phyloP scores from a whole-genome alignment of 2,888 invertebrate genomes.

The Agapostemon virescens region DNA sequence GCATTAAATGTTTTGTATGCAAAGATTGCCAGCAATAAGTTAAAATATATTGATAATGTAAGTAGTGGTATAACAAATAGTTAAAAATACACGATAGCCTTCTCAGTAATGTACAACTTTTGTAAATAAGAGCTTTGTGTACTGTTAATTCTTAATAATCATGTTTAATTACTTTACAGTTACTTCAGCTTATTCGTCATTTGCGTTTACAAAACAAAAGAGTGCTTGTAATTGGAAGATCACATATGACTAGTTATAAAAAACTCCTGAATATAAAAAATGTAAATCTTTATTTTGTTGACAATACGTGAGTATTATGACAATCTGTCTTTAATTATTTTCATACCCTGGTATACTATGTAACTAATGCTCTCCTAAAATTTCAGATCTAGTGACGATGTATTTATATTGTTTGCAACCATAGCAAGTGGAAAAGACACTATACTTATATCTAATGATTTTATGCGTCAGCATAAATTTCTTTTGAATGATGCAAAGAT shows the following conservation, averaged over 20 bases:
- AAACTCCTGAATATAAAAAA: neutral
- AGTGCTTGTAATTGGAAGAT: neutral
- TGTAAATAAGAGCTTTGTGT: neutral
- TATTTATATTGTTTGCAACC: neutral
- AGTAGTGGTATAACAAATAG: neutral
- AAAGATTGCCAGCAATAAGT: neutral
- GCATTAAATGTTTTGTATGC: neutral
- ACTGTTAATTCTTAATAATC: neutral
- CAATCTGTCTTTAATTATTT: neutral
- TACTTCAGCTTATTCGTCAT: neutral
- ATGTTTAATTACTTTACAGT: neutral
- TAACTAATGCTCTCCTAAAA: neutral
- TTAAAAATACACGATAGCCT: neutral
- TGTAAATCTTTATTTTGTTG: neutral
- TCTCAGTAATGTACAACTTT: neutral
- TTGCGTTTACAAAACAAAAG: neutral
- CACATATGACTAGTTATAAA: neutral
- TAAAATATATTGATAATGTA: neutral
- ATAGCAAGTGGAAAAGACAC: neutral
- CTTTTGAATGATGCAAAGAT: neutral
- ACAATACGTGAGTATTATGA: neutral
- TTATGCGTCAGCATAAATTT: slow-evolving; percentile 8
- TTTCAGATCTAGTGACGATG: neutral
- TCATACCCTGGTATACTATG: neutral
- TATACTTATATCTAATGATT: neutral